Evolutionary conservation across 2,888 invertebrate genomes (phyloP).

Genomic region (Candidula unifasciata): DNA sequence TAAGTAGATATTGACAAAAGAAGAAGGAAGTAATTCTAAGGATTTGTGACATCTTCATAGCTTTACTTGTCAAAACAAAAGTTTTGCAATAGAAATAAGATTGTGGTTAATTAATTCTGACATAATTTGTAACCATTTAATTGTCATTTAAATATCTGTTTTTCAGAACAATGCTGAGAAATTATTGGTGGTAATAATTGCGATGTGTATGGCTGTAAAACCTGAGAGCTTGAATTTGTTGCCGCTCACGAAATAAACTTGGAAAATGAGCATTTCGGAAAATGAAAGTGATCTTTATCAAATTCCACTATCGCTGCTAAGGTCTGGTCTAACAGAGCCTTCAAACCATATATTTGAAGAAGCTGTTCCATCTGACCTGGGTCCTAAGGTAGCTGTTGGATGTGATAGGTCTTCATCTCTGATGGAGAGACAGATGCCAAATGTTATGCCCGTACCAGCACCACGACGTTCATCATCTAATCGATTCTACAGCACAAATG

Average conservation of each 20-base stretch:
- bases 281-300: background rate
- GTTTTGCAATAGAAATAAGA: too few species aligned
- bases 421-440: background rate
- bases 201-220: background rate
- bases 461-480: constrained; percentile 20
- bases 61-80: too few species aligned
- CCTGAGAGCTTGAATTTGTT: background rate
- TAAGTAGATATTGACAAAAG: too few species aligned
- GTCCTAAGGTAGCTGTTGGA: background rate
- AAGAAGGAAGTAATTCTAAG: too few species aligned
- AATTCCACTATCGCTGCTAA: background rate
- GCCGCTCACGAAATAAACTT: background rate
- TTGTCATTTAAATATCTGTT: too few species aligned
- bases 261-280: constrained; percentile 16
- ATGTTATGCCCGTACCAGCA: background rate
- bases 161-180: too few species aligned
- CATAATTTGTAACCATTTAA: too few species aligned
- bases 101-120: too few species aligned
- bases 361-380: background rate
- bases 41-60: too few species aligned
- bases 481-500: background rate
- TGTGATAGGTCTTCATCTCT: background rate
- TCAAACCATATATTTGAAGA: background rate
- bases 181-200: too few species aligned
- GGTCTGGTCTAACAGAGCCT: background rate